Evolutionary conservation across 2,113 vertebrate genomes (phyloP), one percentile per base, ranked within the genome.

Genomic region (Calidris pygmaea): DNA sequence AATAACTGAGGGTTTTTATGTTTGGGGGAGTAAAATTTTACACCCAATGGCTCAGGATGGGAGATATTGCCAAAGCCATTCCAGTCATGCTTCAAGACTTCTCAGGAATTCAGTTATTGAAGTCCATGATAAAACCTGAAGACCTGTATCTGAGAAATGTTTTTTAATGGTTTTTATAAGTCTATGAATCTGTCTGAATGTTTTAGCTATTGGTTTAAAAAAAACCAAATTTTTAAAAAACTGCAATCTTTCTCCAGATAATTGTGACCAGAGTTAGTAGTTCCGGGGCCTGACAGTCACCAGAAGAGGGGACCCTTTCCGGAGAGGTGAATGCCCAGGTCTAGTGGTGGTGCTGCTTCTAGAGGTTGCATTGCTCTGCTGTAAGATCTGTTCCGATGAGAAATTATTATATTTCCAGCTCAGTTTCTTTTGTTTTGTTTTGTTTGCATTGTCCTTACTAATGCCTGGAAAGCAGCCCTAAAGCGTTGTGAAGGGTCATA

Each of bases 21-120:
- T 91, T 77, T 77, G 52, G 86, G 35, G 75, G 71, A 92, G 82
- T 88, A 47, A 90, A 94, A 85, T 83, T 75, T 90, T n/a, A 65
- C 35, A 21, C 27, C 27, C 9, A 5, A 0, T 86, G 90, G 65
- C 75, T 92, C 79, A 74, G 63, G n/a, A 22, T 84, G 35, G 87
- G 45, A 88, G n/a, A 71, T 65, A 63, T 66, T 81, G 85, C 93
- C 75, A 86, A 80, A 90, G 48, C 71, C 32, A 7, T 95, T 93
- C 59, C 9, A 2, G 52, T 91, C 55, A 60, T 60, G 43, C 92
- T 79, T 90, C 83, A 87, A 87, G 58, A 22, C 73, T 89, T 7
- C 50, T 43, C 90, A 66, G 23, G 65, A 93, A 86, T 92, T 94
- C 58, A 58, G 27, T 43, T 94, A 70, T 14, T 73, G 26, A 71